Evolutionary conservation across 2,113 vertebrate genomes (phyloP), one percentile per base, ranked within the genome.

Genomic region (Danionella cerebrum): DNA sequence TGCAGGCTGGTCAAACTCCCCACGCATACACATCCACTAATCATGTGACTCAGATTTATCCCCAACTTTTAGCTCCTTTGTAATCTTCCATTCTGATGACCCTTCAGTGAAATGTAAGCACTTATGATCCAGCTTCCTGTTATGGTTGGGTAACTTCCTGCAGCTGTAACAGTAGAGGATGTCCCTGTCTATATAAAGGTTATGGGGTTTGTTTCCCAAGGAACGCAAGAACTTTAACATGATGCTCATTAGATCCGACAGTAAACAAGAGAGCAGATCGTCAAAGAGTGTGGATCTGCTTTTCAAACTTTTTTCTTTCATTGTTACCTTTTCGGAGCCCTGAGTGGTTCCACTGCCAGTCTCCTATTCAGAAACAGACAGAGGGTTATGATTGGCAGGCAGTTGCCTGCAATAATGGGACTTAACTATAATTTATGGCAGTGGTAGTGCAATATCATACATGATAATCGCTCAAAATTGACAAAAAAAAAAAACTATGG

Each of bases 341-440:
- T 70, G 72, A 70, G 41, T 76, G 54, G 68, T 73, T 79, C 75
- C 78, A 77, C 64, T 77, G 75, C 75, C 78, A 79, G 72, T 70
- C 73, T 18, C 78, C 78, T 79, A 77, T 71, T 79, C 52, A 75
- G 73, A 75, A 77, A 79, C 70, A 79, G 59, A 77, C 64, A 77
- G 57, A 72, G 70, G 51, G 67, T 79, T 79, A 79, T 75, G 69
- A 70, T 16, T 44, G 55, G 58, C 72, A 67, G 52, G 19, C 24
- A 65, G 77, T 60, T 35, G 60, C 59, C 59, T 48, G 31, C 57
- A 44, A 64, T 48, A 14, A 64, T 64, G 60, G 29, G 60, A 22
- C 19, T 16, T 44, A n/a, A n/a, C n/a, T 60, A 14, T 9, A 64
- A 48, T 19, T 14, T 16, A 53, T 25, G 51, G 29, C 29, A 18